Conservation (phyloP, 2,797 vertebrate genomes). For the Salarias fasciatus region DNA sequence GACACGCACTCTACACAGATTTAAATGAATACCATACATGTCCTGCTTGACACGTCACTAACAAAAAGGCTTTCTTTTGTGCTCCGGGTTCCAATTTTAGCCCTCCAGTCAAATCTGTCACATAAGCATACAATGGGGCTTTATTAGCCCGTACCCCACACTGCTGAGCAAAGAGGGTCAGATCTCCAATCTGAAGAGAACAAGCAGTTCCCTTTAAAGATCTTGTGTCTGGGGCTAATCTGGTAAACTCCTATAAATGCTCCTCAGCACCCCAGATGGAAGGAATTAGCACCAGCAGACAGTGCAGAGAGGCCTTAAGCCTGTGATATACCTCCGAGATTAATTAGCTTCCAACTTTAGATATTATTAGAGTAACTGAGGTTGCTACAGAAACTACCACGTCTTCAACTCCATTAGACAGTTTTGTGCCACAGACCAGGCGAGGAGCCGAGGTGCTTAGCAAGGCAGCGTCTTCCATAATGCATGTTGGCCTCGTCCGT, state of each 20-base stretch:
- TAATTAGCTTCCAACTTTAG: constrained; percentile 83
- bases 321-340: constrained; percentile 78
- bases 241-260: constrained; percentile 82
- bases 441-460: constrained; percentile 69
- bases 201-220: constrained; percentile 78
- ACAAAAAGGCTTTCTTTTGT: constrained; percentile 52
- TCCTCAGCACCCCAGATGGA: constrained; percentile 75
- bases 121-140: constrained; percentile 71
- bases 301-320: constrained; percentile 73
- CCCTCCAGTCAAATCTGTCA: constrained; percentile 63
- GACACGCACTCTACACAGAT: constrained; percentile 62
- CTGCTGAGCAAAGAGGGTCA: constrained; percentile 61
- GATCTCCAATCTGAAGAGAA: constrained; percentile 79
- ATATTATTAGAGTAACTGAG: constrained; percentile 77
- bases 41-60: constrained; percentile 70
- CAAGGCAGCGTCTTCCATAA: constrained; percentile 77
- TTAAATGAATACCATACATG: constrained; percentile 66
- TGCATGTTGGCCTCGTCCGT: constrained; percentile 81
- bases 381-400: constrained; percentile 75
- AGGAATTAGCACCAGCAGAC: constrained; percentile 79
- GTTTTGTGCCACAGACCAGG: constrained; percentile 68
- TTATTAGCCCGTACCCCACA: constrained; percentile 66
- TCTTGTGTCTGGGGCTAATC: constrained; percentile 78
- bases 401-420: constrained; percentile 73
- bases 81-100: constrained; percentile 72